Evolutionary conservation across 2,888 invertebrate species (phyloP), one percentile per base, ranked within the genome.

Genomic region (Erebia aethiops): DNA sequence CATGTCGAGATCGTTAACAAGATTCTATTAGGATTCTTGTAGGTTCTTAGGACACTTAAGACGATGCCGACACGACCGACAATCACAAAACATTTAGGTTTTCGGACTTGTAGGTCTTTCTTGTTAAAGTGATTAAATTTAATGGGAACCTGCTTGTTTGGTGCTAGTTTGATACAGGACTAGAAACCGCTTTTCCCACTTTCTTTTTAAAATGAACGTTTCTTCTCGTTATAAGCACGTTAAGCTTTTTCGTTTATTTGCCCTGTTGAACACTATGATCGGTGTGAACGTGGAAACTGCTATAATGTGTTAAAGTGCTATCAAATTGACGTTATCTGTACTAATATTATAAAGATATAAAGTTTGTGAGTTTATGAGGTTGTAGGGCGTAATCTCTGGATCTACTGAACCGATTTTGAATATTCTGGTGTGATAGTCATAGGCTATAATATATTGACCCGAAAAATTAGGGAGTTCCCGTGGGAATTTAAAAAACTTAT

Each of bases 41-140:
- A 71, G n/a, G n/a, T n/a, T n/a, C 66, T 68, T 18, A 13, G 51
- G 63, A 46, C 35, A 67, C 51, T 56, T 61, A 26, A 54, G 16
- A 54, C 11, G 52, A 18, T 16, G 71, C 68, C 58, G 70, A 52
- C 56, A 13, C 11, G 52, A 54, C 49, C 57, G 65, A 57, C 71
- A 16, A 52, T n/a, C 43, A 57, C 51, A 69, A 73, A 69, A 58
- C 70, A 67, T 72, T 49, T 67, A 73, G 72, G 74, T 68, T 70
- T 74, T 65, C 63, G 62, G 67, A 65, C 57, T 62, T 74, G 67
- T 70, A 72, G 70, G 72, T 68, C 71, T 69, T 67, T 41, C 67
- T 63, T 51, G 56, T 69, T 64, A 68, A 26, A 67, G 49, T 70
- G 46, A 69, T 74, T 71, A 70, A 60, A 43, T 71, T 65, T 56